Conservation (phyloP, 2,113 vertebrate genomes). For the Cynoglossus semilaevis region DNA sequence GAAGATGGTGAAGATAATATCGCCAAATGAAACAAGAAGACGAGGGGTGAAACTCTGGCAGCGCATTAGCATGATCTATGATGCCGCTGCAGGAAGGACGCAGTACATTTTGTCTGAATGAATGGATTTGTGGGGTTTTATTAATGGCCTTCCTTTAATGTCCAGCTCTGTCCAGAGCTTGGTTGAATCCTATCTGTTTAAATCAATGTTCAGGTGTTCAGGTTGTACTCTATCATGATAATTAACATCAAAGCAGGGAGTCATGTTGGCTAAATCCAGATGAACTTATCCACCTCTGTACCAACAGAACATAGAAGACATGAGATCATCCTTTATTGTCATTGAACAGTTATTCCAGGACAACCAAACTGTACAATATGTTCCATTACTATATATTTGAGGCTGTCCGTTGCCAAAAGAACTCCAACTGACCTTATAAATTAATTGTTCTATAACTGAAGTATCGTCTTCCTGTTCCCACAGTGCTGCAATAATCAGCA, state of each 20-base stretch:
- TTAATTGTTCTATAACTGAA: no score
- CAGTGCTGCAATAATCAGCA: neutral
- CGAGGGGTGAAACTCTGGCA: constrained; percentile 54
- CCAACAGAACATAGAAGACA: constrained; percentile 51
- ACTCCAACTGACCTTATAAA: no score
- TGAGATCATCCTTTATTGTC: no score
- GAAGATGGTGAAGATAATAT: constrained; percentile 29
- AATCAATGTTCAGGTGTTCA: constrained; percentile 55
- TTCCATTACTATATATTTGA: constrained; percentile 44
- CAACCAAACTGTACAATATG: constrained; percentile 33
- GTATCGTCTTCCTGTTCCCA: no score
- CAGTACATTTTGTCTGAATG: constrained; percentile 56
- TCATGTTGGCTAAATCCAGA: constrained; percentile 70
- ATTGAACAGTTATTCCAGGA: no score
- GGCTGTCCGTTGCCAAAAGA: constrained; percentile 38
- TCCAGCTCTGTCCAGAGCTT: constrained; percentile 58
- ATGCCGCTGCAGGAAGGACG: constrained; percentile 40
- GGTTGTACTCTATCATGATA: constrained; percentile 47
- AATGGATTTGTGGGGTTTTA: constrained; percentile 67
- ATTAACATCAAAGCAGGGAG: constrained; percentile 57
- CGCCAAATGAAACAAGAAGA: constrained; percentile 47
- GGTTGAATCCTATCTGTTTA: constrained; percentile 50
- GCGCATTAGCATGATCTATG: constrained; percentile 66
- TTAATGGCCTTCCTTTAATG: constrained; percentile 69
- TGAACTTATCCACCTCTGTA: constrained; percentile 55